Percentiles rank a stretch among this genome's conserved stretches.
Evolutionary conservation across 2,113 vertebrate genomes (phyloP).

Genomic region (Azemiops feae): DNA sequence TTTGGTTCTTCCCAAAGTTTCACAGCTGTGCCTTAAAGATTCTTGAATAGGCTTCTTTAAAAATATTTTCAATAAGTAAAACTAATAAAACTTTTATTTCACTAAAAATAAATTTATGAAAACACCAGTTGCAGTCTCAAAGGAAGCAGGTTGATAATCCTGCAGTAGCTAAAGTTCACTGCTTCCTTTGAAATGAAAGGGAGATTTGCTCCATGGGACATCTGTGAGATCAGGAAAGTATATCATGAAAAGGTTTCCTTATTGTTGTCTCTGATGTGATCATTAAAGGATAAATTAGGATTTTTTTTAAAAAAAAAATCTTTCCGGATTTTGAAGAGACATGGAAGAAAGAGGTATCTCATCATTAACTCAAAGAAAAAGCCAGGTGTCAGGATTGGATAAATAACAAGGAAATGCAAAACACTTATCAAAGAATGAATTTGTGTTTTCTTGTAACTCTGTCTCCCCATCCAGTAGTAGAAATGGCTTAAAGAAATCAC

Average conservation of each 20-base stretch:
- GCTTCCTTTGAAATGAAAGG: constrained; percentile 31
- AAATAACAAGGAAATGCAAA: constrained; percentile 1
- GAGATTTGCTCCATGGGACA: background rate
- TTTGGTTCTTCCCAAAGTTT: background rate
- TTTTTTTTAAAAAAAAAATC: background rate
- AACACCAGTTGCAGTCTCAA: background rate
- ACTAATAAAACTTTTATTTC: background rate
- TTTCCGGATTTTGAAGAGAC: constrained; percentile 14
- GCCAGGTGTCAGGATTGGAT: constrained; percentile 11
- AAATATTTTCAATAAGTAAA: background rate
- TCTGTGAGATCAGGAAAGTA: constrained; percentile 18
- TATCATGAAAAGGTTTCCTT: constrained; percentile 5
- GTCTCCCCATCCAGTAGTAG: background rate
- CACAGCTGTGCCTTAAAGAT: background rate
- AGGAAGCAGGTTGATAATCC: constrained; percentile 12
- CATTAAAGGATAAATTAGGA: constrained; percentile 30
- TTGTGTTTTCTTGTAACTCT: constrained; percentile 1
- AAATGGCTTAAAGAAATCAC: constrained; percentile 4
- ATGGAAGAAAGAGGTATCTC: background rate
- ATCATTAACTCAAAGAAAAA: constrained; percentile 23
- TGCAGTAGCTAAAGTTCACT: background rate
- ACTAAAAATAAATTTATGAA: background rate
- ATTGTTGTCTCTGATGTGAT: constrained; percentile 30
- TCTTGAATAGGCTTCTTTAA: background rate
- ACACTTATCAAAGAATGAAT: constrained; percentile 21